Conservation (phyloP, 2,113 vertebrate genomes). For the Rhynchomys soricoides region DNA sequence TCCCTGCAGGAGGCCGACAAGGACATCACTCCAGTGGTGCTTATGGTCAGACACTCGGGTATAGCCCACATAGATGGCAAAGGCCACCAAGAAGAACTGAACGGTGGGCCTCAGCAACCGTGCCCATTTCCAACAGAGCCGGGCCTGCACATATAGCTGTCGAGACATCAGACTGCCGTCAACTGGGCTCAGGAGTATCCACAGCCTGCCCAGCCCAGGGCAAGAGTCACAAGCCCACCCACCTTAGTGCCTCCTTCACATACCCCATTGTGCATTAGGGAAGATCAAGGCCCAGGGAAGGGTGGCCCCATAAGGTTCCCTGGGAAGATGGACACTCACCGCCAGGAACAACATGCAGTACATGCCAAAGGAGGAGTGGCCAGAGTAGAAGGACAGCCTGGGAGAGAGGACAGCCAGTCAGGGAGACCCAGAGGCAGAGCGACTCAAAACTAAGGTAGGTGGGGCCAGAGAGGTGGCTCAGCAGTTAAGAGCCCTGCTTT, state of each 20-base stretch:
- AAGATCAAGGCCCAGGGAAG: background rate
- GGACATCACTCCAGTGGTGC: conserved; percentile 98
- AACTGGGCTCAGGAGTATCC: background rate
- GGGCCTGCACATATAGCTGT: conserved; percentile 95
- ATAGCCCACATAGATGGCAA: conserved; percentile 96
- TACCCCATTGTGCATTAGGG: no score
- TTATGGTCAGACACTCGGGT: conserved; percentile 96
- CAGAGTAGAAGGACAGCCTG: conserved; percentile 97
- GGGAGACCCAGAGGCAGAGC: background rate
- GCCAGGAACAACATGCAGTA: conserved; percentile 98
- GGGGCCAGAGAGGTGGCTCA: background rate
- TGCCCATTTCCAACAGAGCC: conserved; percentile 93
- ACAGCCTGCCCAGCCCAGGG: background rate
- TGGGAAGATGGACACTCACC: conserved; percentile 84
- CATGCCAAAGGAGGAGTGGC: conserved; percentile 98
- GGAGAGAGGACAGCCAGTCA: background rate
- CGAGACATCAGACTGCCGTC: background rate
- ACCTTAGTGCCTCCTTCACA: background rate
- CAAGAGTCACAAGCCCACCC: background rate
- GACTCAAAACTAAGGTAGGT: background rate
- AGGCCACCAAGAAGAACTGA: conserved; percentile 96
- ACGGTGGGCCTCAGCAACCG: conserved; percentile 94
- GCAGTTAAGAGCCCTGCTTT: background rate
- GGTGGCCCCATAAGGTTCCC: background rate
- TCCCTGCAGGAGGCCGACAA: conserved; percentile 95